phyloP scores from a whole-genome alignment of 2,113 vertebrate genomes.

The Protomyctophum bolini region DNA sequence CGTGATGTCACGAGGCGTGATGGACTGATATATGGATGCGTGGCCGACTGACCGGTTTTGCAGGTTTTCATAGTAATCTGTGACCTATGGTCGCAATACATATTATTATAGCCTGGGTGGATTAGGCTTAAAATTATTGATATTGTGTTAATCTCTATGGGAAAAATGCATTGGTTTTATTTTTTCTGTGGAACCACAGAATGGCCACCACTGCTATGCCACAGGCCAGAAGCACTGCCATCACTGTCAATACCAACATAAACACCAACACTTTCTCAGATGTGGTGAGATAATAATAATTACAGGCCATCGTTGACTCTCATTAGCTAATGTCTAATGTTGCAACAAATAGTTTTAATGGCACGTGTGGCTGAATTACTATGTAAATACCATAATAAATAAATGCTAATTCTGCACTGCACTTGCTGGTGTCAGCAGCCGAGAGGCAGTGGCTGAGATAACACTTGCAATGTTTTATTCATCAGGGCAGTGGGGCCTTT shows the following conservation, averaged over 20 bases:
- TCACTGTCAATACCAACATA: slow-evolving; percentile 49
- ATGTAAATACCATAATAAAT: background rate
- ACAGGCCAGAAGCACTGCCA: slow-evolving; percentile 32
- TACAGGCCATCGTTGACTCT: slow-evolving; percentile 17
- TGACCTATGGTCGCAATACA: too few species aligned
- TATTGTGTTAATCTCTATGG: background rate
- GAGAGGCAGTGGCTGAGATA: too few species aligned
- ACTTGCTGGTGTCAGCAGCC: background rate
- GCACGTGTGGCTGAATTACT: background rate
- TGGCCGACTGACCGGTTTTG: too few species aligned
- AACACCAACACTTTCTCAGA: slow-evolving; percentile 32
- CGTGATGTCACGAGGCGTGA: too few species aligned
- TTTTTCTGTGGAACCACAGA: too few species aligned
- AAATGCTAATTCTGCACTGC: background rate
- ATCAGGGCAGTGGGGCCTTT: too few species aligned
- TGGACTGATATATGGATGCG: too few species aligned
- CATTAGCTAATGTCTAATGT: slow-evolving; percentile 22
- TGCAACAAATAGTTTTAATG: slow-evolving; percentile 19
- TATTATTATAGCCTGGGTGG: too few species aligned
- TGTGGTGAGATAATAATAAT: slow-evolving; percentile 32
- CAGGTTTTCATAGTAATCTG: too few species aligned
- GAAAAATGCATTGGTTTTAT: slow-evolving; percentile 1
- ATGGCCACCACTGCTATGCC: background rate
- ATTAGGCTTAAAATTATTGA: too few species aligned
- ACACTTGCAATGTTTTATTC: too few species aligned